Evolutionary conservation across 2,797 vertebrate genomes (phyloP), one percentile per base, ranked within the genome.

Genomic region (Tapera naevia): DNA sequence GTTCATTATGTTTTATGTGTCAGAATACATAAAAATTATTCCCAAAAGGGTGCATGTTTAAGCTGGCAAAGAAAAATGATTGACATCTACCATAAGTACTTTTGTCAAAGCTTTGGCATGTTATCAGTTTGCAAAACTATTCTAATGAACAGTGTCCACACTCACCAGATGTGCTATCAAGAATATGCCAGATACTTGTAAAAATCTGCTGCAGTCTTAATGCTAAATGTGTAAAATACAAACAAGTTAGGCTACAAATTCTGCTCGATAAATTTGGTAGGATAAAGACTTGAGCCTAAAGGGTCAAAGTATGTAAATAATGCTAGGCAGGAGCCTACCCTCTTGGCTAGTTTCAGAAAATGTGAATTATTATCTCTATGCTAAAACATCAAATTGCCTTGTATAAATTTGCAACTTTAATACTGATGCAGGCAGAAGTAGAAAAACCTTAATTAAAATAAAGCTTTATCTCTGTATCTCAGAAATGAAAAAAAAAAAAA

Each of bases 81-180:
- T 94, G 86, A 70, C 89, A 75, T 87, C 60, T 94, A 94, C 79
- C 96, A 81, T 91, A 94, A 96, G 86, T 89, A 93, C 65, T 97
- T 96, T 96, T 96, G 82, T 95, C 93, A 96, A 91, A 69, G 53
- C 78, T 91, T 86, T 94, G 95, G 75, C 39, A 28, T 80, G 72
- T 85, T 91, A 82, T 90, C 69, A 71, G 46, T 85, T 92, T 86
- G 27, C 62, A 94, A 90, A 90, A 87, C 35, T 91, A 33, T 93
- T 94, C 89, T 96, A 96, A 96, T 81, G 41, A 80, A 72, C 65
- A 92, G 41, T 35, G 71, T 32, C 51, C 69, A 80, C 39, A 60
- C 41, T 86, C 91, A 64, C 78, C 93, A 96, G 91, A 94, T 92
- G 78, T 41, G 90, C 58, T 95, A 89, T 75, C 80, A 86, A 90